Percentiles rank a stretch among this genome's conserved stretches.
Evolutionary conservation across 2,113 vertebrate genomes (phyloP).

Genomic region (Ondatra zibethicus): DNA sequence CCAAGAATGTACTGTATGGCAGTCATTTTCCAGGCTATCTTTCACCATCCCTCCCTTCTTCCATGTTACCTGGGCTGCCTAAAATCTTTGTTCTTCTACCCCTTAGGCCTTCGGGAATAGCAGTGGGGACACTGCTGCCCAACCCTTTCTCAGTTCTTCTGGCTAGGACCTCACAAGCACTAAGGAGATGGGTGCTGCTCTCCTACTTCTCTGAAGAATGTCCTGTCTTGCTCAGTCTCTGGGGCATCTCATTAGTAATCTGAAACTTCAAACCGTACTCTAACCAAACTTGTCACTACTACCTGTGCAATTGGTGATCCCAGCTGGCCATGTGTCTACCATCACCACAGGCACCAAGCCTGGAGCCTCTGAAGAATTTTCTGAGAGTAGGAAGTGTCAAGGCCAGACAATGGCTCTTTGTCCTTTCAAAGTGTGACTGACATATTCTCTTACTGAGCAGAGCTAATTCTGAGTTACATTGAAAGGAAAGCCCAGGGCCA

Average conservation of each 20-base stretch:
- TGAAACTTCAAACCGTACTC: conserved; percentile 66
- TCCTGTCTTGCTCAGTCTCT: background rate
- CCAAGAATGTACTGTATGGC: background rate
- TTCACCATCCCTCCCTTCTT: background rate
- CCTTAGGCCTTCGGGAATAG: background rate
- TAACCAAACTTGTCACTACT: conserved; percentile 8
- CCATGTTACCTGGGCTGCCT: background rate
- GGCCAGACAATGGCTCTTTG: conserved; percentile 24
- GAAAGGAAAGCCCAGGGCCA: background rate
- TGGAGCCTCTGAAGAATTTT: conserved; percentile 48
- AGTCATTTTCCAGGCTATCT: background rate
- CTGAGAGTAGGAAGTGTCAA: background rate
- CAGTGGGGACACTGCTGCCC: too few relatives aligned
- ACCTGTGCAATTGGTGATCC: conserved; percentile 50
- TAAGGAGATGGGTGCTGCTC: background rate
- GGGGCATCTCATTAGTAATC: conserved; percentile 71
- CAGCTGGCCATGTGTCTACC: background rate
- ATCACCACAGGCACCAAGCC: conserved; percentile 50
- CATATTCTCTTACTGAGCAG: background rate
- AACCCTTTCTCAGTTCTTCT: background rate
- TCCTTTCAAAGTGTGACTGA: background rate
- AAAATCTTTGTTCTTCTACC: background rate
- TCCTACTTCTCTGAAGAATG: conserved; percentile 25
- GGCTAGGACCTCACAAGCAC: background rate
- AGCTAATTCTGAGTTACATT: background rate